Conservation (phyloP, 1,140 invertebrate genomes). For the Pararge aegeria region DNA sequence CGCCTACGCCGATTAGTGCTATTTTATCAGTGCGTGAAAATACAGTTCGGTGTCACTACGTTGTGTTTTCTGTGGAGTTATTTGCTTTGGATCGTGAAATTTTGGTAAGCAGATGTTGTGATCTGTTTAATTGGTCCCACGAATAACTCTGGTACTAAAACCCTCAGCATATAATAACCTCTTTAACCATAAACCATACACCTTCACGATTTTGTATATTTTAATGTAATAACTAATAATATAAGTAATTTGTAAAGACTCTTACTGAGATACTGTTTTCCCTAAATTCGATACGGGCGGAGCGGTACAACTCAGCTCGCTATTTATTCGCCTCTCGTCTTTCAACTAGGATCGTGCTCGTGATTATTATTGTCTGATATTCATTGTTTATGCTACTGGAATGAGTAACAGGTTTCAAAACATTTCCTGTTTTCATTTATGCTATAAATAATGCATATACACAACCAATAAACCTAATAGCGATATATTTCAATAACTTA, state of each 20-base stretch:
- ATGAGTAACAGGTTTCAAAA: background rate
- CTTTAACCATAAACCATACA: too few relatives aligned
- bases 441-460: too few relatives aligned
- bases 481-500: too few relatives aligned
- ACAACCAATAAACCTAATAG: too few relatives aligned
- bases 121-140: background rate
- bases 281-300: background rate
- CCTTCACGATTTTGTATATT: too few relatives aligned
- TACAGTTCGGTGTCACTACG: slow-evolving; percentile 40
- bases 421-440: background rate
- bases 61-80: slow-evolving; percentile 25
- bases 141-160: background rate
- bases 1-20: slow-evolving; percentile 52
- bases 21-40: slow-evolving; percentile 59
- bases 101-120: background rate
- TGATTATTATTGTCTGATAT: background rate
- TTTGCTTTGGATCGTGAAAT: background rate
- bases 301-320: background rate
- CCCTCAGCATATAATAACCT: too few relatives aligned
- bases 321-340: background rate
- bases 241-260: too few relatives aligned
- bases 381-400: background rate
- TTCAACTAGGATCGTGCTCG: background rate
- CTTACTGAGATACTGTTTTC: background rate
- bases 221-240: too few relatives aligned